A percentile compares a stretch with the other conserved stretches of the same genome.
Conservation (phyloP, 2,888 invertebrate species). For the Melieria crassipennis region DNA sequence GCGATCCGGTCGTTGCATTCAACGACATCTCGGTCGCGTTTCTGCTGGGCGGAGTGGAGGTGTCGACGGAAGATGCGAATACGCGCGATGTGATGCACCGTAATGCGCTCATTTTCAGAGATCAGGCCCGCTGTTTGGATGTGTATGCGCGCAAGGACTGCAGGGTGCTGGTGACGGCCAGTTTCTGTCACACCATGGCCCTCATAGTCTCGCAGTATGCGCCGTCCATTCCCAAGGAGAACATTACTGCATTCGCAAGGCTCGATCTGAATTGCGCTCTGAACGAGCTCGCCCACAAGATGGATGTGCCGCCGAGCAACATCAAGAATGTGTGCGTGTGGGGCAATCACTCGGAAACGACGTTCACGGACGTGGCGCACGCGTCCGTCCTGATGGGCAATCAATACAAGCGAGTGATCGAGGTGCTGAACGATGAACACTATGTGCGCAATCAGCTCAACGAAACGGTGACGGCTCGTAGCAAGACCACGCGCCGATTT, state of each 20-base stretch:
- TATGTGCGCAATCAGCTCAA: slow-evolving; percentile 85
- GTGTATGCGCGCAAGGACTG: slow-evolving; percentile 87
- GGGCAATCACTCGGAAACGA: slow-evolving; percentile 98
- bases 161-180: slow-evolving; percentile 94
- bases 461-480: slow-evolving; percentile 91
- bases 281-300: slow-evolving; percentile 78
- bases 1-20: slow-evolving; percentile 87
- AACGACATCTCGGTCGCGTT: slow-evolving; percentile 94
- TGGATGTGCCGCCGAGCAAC: slow-evolving; percentile 74
- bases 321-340: slow-evolving; percentile 93
- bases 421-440: slow-evolving; percentile 83
- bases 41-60: slow-evolving; percentile 76
- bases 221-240: slow-evolving; percentile 91
- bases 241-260: slow-evolving; percentile 96
- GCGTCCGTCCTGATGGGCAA: slow-evolving; percentile 71
- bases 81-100: slow-evolving; percentile 87
- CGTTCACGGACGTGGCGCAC: slow-evolving; percentile 90
- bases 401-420: slow-evolving; percentile 70
- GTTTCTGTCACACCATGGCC: slow-evolving; percentile 98
- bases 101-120: slow-evolving; percentile 96
- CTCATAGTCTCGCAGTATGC: slow-evolving; percentile 92
- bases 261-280: slow-evolving; percentile 95
- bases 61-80: too few species aligned
- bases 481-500: slow-evolving; percentile 93
- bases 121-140: slow-evolving; percentile 91